Evolutionary conservation across 2,797 vertebrate species (phyloP), one percentile per base, ranked within the genome.

Genomic region (Cuniculus paca): DNA sequence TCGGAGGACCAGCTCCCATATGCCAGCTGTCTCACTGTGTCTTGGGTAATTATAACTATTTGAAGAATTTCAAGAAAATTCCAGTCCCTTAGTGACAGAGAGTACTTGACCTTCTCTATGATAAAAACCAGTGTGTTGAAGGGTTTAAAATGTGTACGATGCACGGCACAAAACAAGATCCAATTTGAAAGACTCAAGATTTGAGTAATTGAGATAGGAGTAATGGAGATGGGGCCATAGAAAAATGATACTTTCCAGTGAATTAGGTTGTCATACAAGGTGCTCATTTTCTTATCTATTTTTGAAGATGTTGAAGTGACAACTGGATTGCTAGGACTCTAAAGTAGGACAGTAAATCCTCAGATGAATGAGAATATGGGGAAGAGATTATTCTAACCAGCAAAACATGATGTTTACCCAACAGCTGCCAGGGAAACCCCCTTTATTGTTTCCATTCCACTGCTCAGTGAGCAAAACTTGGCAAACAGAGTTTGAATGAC

Each of bases 11-110:
- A 0, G 12, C 68, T 92, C 75, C 63, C 22, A 0, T 3, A 10
- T 4, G 56, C 90, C 60, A 54, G 77, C 50, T 39, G 42, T 85
- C 88, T 95, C 83, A 22, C 93, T 52, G 5, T 20, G 88, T 89
- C 95, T 88, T 56, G 93, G 65, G 81, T 93, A 58, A 86, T 89
- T 45, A 82, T 90, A 93, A 79, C 75, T 94, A 70, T 68, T 86
- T 89, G 74, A 96, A 75, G 90, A 83, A 88, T 96, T 91, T 77
- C 70, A 68, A 90, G 83, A 88, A 91, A 96, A 97, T 28, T 22
- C 52, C 63, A 54, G 56, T 75, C 80, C 68, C 54, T 84, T 48
- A n/a, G 4, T 50, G 91, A 78, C 82, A 36, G 13, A 42, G 39
- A 72, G 72, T 2, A 56, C 93, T 84, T 72, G 77, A 88, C 90